Conservation (phyloP, 2,113 vertebrate genomes). For the Neotoma lepida region DNA sequence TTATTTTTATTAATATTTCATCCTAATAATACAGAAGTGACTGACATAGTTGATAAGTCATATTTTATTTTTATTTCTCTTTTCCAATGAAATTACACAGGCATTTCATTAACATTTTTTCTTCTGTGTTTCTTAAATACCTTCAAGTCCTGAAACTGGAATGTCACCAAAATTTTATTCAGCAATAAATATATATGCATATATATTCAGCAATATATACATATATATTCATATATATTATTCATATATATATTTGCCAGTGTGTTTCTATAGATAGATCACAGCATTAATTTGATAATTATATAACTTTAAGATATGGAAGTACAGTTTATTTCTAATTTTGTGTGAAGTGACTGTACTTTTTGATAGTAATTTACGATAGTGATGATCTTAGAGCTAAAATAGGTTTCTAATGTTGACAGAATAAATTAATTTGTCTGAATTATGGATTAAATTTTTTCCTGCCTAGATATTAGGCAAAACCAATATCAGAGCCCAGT, state of each 20-base stretch:
- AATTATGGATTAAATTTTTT: neutral
- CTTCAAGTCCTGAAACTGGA: neutral
- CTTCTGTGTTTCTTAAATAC: neutral
- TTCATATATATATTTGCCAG: neutral
- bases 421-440: slow-evolving; percentile 19
- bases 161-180: neutral
- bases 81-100: neutral
- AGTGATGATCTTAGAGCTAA: neutral
- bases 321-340: slow-evolving; percentile 22
- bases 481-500: neutral
- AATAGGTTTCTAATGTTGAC: neutral
- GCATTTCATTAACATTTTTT: neutral
- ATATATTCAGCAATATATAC: too few species aligned
- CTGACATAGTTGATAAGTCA: neutral
- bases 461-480: neutral
- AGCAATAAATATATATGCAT: neutral
- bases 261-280: neutral
- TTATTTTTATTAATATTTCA: neutral
- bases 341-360: neutral
- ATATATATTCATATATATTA: too few species aligned
- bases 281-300: neutral
- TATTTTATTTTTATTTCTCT: neutral
- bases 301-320: slow-evolving; percentile 21
- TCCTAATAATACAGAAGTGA: neutral
- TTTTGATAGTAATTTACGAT: neutral